Evolutionary conservation across 2,797 vertebrate genomes (phyloP), one percentile per base, ranked within the genome.

Genomic region (Pangasius krempfi): DNA sequence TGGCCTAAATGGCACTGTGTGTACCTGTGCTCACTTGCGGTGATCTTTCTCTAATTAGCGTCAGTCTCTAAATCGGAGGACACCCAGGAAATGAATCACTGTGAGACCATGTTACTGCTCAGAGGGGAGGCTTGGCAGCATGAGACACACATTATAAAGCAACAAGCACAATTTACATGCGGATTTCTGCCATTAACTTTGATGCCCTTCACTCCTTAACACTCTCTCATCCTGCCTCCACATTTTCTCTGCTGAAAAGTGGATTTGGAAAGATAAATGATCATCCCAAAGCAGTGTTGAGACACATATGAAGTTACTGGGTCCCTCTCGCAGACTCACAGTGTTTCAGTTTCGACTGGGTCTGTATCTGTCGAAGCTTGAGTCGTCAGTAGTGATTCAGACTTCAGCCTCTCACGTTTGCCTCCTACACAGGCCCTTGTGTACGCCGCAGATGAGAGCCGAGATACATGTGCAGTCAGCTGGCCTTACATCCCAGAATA

Each of bases 401-500:
- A 87, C 90, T 88, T 90, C 75, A 80, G 85, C 87, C 88, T 91
- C 88, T 91, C 80, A 86, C 86, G 84, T 62, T 89, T 84, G 86
- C 90, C 91, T 90, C 91, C 91, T 90, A 92, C 90, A 92, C 91
- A 89, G 79, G 90, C 82, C 85, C 73, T 87, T 87, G 86, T 89
- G 86, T 87, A 87, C 58, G 79, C 85, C 86, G 40, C 86, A 86
- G 89, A 91, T 90, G 84, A 90, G 91, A 89, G 84, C 87, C n/a
- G 84, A 92, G 91, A 92, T 91, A 90, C 85, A 90, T 90, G 86
- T 89, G 90, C 86, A 88, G 90, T 92, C 90, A 92, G 86, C 88
- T 90, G 89, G 90, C 89, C 91, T 91, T 89, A 91, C 89, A 92
- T 91, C 91, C 90, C 89, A 92, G 91, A 92, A 92, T 92, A 92